Evolutionary conservation across 2,113 vertebrate species (phyloP).

Genomic region (Apeltes quadracus): DNA sequence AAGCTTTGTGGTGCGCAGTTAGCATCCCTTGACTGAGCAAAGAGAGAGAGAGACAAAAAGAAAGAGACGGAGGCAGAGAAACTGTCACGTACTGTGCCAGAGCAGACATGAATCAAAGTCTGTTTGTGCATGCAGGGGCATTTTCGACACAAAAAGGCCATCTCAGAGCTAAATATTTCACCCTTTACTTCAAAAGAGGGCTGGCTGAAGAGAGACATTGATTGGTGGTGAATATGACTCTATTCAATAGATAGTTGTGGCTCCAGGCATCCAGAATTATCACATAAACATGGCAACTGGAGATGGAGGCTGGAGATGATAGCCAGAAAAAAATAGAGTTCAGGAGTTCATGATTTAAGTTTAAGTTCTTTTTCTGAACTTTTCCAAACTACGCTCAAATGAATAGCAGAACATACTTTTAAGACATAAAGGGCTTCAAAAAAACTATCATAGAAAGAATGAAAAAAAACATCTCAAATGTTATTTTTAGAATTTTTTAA

Average conservation of each 20-base stretch:
- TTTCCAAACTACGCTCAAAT: background rate
- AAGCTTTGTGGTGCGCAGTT: conserved; percentile 2
- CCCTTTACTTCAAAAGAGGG: conserved; percentile 46
- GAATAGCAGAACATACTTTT: background rate
- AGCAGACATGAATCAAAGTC: conserved; percentile 46
- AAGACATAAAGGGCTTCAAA: background rate
- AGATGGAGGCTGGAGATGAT: conserved; percentile 20
- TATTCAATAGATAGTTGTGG: conserved; percentile 48
- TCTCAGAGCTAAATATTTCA: conserved; percentile 48
- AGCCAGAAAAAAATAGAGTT: conserved; percentile 13
- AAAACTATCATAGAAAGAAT: background rate
- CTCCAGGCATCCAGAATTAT: conserved; percentile 41
- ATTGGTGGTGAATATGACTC: conserved; percentile 46
- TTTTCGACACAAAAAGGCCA: conserved; percentile 54
- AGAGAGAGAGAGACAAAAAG: conserved; percentile 7
- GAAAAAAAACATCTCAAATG: background rate
- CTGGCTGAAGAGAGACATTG: conserved; percentile 50
- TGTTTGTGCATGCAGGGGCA: conserved; percentile 44
- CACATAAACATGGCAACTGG: conserved; percentile 18
- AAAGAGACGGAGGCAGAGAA: conserved; percentile 19
- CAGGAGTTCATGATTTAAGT: conserved; percentile 17
- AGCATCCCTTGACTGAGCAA: conserved; percentile 17
- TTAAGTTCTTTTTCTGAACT: background rate
- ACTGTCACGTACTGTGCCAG: conserved; percentile 22
- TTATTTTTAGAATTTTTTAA: background rate